These are phyloP conservation scores for Bombus vancouverensis DNA, from an alignment of 1,140 invertebrate species.

Conservation along the genomic window DNA sequence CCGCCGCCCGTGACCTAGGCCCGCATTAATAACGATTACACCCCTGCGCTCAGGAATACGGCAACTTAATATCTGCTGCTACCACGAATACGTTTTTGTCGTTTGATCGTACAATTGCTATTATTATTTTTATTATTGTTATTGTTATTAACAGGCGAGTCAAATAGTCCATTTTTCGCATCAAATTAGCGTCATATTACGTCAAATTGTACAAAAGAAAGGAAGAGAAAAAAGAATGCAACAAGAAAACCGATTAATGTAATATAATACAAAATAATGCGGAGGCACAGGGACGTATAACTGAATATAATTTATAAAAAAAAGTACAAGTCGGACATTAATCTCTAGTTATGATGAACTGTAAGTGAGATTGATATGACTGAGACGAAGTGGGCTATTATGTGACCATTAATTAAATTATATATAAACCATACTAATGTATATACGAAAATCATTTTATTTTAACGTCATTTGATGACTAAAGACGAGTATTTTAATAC, in stretches of 20 bases:
- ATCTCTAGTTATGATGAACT: background rate
- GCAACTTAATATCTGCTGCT: constrained; percentile 46
- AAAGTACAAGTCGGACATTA: background rate
- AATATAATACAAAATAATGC: too few relatives aligned
- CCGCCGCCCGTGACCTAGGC: constrained; percentile 83
- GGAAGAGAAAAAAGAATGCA: background rate
- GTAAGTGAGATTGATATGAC: background rate
- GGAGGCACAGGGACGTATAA: too few relatives aligned
- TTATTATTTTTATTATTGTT: background rate
- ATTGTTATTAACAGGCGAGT: background rate
- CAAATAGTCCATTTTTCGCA: background rate
- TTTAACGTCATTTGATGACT: too few relatives aligned
- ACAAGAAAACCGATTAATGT: too few relatives aligned
- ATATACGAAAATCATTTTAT: too few relatives aligned
- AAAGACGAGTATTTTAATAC: too few relatives aligned
- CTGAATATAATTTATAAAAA: too few relatives aligned
- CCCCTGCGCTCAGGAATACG: constrained; percentile 40
- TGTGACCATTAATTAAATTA: background rate
- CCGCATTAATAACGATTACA: constrained; percentile 80
- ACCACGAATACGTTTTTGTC: too few relatives aligned
- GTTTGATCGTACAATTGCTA: background rate
- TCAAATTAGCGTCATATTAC: too few relatives aligned
- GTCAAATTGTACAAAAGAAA: background rate
- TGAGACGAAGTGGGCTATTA: background rate
- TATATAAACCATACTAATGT: background rate